A percentile compares a stretch with the other conserved stretches of the same genome.
Evolutionary conservation across 2,113 vertebrate genomes (phyloP).

Genomic region (Nothocercus julius): DNA sequence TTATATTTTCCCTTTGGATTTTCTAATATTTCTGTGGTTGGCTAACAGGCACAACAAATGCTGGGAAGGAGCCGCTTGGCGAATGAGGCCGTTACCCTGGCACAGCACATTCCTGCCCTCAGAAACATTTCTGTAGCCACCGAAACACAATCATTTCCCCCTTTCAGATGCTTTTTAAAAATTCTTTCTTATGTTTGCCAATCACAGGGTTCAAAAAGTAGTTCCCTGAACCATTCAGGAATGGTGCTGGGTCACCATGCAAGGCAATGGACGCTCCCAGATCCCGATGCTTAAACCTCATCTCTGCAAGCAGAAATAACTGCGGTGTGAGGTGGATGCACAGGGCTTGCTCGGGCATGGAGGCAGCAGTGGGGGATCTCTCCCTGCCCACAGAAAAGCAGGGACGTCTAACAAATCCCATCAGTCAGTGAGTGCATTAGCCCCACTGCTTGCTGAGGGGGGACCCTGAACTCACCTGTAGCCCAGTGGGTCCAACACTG

Average conservation of each 20-base stretch:
- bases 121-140: neutral
- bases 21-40: neutral
- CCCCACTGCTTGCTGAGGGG: neutral
- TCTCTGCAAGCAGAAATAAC: neutral
- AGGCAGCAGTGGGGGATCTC: neutral
- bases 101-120: neutral
- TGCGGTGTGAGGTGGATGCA: neutral
- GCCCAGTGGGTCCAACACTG: neutral
- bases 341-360: rapidly evolving
- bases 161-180: neutral
- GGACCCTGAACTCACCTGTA: neutral
- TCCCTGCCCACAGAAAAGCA: neutral
- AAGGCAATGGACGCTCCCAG: neutral
- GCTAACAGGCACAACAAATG: neutral
- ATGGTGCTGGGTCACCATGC: neutral
- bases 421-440: neutral
- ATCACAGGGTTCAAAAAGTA: neutral
- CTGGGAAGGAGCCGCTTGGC: neutral
- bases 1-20: neutral
- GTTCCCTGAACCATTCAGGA: neutral
- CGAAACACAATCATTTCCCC: neutral
- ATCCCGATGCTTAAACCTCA: neutral
- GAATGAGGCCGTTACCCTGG: neutral
- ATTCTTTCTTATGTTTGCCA: neutral
- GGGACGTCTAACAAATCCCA: neutral